Conservation (phyloP, 2,888 invertebrate species). For the Tricholauxania praeusta region DNA sequence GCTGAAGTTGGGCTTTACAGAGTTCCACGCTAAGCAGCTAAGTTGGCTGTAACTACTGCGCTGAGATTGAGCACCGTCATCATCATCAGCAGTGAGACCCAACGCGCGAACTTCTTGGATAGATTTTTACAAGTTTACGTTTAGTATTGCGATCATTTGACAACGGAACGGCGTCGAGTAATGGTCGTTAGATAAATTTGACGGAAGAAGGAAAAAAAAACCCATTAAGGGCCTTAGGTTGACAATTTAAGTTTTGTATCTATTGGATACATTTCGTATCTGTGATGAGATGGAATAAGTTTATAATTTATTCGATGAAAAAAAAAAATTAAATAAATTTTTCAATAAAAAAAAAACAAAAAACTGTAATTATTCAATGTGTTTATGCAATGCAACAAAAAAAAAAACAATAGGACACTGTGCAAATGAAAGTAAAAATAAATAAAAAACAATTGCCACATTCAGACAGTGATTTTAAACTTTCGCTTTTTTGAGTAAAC, state of each 20-base stretch:
- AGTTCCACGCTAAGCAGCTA: conserved; percentile 36
- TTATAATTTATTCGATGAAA: conserved; percentile 17
- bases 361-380: not conserved
- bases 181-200: conserved; percentile 58
- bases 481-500: not conserved
- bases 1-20: conserved; percentile 1
- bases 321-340: conserved; percentile 17
- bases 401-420: not conserved
- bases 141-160: conserved; percentile 59
- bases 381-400: not conserved
- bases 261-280: not conserved
- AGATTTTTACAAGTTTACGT: conserved; percentile 40
- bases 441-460: not conserved
- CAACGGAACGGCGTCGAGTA: conserved; percentile 60
- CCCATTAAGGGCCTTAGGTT: not conserved
- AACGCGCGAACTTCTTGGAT: conserved; percentile 4
- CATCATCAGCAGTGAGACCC: conserved; percentile 11
- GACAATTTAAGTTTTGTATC: not conserved
- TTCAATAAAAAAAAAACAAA: not conserved
- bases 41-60: conserved; percentile 24
- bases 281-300: conserved; percentile 12
- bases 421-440: not conserved
- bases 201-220: conserved; percentile 45
- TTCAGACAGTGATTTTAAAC: conserved; percentile 6
- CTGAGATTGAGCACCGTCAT: conserved; percentile 31